Conservation (phyloP, 2,888 invertebrate species). For the Schrankia costaestrigalis region DNA sequence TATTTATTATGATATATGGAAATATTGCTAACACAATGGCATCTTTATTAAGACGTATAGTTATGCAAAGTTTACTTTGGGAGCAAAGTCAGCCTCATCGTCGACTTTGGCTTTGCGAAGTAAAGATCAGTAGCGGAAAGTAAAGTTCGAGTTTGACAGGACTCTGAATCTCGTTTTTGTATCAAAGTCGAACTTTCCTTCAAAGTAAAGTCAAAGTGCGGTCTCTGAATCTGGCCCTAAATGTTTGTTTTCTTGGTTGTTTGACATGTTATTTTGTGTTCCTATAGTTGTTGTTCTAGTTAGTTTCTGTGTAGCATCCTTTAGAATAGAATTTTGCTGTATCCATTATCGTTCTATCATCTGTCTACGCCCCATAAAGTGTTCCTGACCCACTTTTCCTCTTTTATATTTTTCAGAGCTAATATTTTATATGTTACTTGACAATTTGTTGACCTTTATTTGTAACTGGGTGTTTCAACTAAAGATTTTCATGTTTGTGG, state of each 20-base stretch:
- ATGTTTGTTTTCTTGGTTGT: neutral
- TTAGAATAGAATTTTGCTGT: conserved; percentile 34
- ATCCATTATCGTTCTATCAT: conserved; percentile 34
- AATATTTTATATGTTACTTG: conserved; percentile 36
- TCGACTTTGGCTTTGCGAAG: too few relatives aligned
- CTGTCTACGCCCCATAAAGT: conserved; percentile 32
- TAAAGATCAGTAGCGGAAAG: too few relatives aligned
- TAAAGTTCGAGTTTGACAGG: too few relatives aligned
- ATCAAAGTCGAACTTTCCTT: too few relatives aligned
- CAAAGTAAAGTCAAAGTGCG: too few relatives aligned
- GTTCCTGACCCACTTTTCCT: conserved; percentile 29
- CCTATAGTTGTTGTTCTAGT: conserved; percentile 34
- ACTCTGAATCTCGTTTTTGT: too few relatives aligned
- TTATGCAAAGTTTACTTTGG: too few relatives aligned
- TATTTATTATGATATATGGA: too few relatives aligned
- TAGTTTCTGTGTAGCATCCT: conserved; percentile 40
- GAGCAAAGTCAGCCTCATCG: too few relatives aligned
- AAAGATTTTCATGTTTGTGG: conserved; percentile 55
- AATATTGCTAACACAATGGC: too few relatives aligned
- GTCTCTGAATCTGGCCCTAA: too few relatives aligned
- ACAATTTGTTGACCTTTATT: conserved; percentile 57
- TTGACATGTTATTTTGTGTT: conserved; percentile 33
- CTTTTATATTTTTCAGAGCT: conserved; percentile 50
- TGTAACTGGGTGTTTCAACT: conserved; percentile 54
- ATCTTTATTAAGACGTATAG: too few relatives aligned